Conservation (phyloP, 2,797 vertebrate species). For the Diplodus sargus region DNA sequence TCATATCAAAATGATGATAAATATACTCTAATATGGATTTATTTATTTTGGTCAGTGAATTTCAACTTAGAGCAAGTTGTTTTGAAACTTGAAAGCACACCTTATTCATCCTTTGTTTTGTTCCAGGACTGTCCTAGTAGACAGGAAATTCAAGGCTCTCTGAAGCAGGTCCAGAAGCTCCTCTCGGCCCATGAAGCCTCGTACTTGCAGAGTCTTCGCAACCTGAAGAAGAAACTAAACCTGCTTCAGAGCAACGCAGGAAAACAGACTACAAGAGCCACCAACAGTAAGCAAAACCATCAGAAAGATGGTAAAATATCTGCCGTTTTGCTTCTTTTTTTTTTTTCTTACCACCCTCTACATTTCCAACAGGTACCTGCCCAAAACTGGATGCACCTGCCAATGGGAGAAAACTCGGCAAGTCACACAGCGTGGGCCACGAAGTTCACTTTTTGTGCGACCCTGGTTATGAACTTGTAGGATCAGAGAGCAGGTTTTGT, state of each 20-base stretch:
- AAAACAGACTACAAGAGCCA: slow-evolving; percentile 70
- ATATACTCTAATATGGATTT: background rate
- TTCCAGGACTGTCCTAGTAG: slow-evolving; percentile 86
- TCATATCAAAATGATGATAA: too few relatives aligned
- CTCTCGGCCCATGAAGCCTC: slow-evolving; percentile 87
- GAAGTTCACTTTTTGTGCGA: slow-evolving; percentile 90
- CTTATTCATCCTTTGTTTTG: slow-evolving; percentile 13
- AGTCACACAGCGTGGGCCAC: slow-evolving; percentile 79
- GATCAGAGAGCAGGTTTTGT: slow-evolving; percentile 87
- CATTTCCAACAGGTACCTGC: slow-evolving; percentile 83
- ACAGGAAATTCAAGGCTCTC: slow-evolving; percentile 81
- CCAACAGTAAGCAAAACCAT: slow-evolving; percentile 76
- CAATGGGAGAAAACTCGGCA: slow-evolving; percentile 88
- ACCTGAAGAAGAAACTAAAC: slow-evolving; percentile 88
- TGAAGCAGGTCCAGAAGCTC: slow-evolving; percentile 90
- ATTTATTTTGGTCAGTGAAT: background rate
- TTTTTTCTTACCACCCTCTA: background rate
- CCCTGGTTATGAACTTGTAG: slow-evolving; percentile 84
- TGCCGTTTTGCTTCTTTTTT: background rate
- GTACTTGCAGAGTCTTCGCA: slow-evolving; percentile 82
- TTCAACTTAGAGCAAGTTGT: background rate
- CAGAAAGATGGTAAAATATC: slow-evolving; percentile 7
- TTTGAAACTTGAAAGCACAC: background rate
- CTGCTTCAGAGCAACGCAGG: slow-evolving; percentile 81
- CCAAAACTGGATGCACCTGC: slow-evolving; percentile 77